These are phyloP conservation scores for Gymnopithys bicolor DNA, from an alignment of 2,797 vertebrate genomes.

Conservation along the genomic window DNA sequence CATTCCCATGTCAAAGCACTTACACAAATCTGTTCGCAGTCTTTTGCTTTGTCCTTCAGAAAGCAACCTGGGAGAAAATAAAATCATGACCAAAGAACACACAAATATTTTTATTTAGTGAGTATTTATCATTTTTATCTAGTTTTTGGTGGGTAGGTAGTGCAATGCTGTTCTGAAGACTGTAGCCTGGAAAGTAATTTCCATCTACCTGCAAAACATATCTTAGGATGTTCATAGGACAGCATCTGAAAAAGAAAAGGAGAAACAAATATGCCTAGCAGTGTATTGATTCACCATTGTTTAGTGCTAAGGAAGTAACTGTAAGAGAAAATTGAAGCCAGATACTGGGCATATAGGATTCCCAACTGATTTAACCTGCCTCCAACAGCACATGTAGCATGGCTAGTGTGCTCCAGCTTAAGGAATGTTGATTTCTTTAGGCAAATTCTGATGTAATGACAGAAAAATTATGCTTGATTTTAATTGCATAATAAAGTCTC, in stretches of 20 bases:
- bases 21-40: background rate
- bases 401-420: background rate
- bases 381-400: accelerated
- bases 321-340: conserved; percentile 5
- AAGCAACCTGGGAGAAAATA: background rate
- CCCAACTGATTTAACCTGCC: background rate
- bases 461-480: conserved; percentile 10
- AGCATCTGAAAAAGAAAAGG: background rate
- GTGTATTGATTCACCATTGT: background rate
- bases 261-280: background rate
- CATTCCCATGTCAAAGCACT: background rate
- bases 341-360: background rate
- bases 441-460: background rate
- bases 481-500: background rate
- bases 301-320: background rate
- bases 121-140: too few species aligned
- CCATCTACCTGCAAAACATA: background rate
- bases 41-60: background rate
- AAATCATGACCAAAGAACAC: background rate
- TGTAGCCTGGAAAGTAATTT: background rate
- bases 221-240: background rate
- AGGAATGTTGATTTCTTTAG: conserved; percentile 10
- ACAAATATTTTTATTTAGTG: background rate
- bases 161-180: background rate
- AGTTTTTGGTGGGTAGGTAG: background rate